Percentiles rank a stretch among this genome's conserved stretches.
phyloP scores from a whole-genome alignment of 2,797 vertebrate genomes.

The Enteromius treurensis region DNA sequence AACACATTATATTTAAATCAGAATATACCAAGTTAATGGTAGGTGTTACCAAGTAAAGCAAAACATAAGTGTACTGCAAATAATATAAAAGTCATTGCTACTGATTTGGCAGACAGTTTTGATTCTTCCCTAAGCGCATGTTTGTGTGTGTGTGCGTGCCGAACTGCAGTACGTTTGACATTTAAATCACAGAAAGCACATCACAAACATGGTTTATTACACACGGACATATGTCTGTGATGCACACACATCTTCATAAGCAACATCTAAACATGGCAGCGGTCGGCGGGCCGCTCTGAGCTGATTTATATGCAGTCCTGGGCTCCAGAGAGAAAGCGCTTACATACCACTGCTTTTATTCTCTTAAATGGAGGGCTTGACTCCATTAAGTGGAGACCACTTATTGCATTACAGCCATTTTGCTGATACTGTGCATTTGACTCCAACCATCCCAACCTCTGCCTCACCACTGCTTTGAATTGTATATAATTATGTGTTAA shows the following conservation, averaged over 20 bases:
- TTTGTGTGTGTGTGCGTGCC: background rate
- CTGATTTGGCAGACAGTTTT: background rate
- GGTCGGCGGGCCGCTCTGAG: slow-evolving; percentile 18
- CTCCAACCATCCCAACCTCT: slow-evolving; percentile 59
- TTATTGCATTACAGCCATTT: slow-evolving; percentile 78
- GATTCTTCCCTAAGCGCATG: background rate
- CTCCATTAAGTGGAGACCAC: slow-evolving; percentile 78
- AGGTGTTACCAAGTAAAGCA: background rate
- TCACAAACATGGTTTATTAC: slow-evolving; percentile 11
- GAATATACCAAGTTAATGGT: background rate
- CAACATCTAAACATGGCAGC: slow-evolving; percentile 23
- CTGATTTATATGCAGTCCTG: slow-evolving; percentile 78
- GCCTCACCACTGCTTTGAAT: slow-evolving; percentile 72
- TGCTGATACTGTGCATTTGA: slow-evolving; percentile 68
- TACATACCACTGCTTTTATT: slow-evolving; percentile 71
- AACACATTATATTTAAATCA: background rate
- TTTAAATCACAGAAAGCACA: slow-evolving; percentile 2
- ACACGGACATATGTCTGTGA: slow-evolving; percentile 9
- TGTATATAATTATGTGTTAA: slow-evolving; percentile 74
- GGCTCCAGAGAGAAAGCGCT: slow-evolving; percentile 74
- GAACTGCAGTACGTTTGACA: background rate
- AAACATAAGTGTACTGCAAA: background rate
- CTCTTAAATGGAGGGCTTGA: slow-evolving; percentile 77
- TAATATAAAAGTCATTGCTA: too few species aligned
- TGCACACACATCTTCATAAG: slow-evolving; percentile 16